Base-by-base conservation (phyloP, 2,113 vertebrate genomes). In the Bubo scandiacus region DNA sequence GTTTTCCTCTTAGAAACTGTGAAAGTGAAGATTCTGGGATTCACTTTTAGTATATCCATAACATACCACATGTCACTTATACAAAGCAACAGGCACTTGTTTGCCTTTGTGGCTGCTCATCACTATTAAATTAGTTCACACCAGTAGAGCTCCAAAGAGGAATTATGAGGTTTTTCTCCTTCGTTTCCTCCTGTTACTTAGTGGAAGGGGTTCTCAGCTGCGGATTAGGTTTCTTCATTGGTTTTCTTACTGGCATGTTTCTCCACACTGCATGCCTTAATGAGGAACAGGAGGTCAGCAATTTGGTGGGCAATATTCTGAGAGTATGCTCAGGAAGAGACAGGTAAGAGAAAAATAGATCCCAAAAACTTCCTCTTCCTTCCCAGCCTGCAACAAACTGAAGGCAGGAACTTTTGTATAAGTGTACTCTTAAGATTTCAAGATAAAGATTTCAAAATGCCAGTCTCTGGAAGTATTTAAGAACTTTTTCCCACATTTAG, bases 61-160 rank as follows among this genome's bases (percentile, higher is more conserved):
- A 86, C 58, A 66, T 73, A 75, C 79, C 86, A 80, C 66, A 74
- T 62, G 79, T 88, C 94, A 94, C 62, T 95, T 67, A 22, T 1
- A 43, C 2, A 5, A 81, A 89, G 58, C 32, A 86, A 62, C 27
- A 72, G 42, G 70, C 52, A 70, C 27, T 93, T 92, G 34, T 89
- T 92, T 88, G 95, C 63, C 67, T 86, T 95, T 77, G 82, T 88
- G 86, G 71, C 82, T 88, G 86, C 75, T 93, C 95, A 93, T 94
- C 82, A 67, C 59, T 95, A 94, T 96, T 94, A 97, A 96, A 93
- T 95, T 88, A 92, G 57, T 94, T 92, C 82, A 86, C 75, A 86
- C 59, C 82, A 83, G 75, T 92, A 90, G 86, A 94, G 91, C 63
- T 96, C 80, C 92, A 95, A 94, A 94, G 82, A 88, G n/a, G 67